phyloP scores from a whole-genome alignment of 2,888 invertebrate species.

The Drosophila rellima region DNA sequence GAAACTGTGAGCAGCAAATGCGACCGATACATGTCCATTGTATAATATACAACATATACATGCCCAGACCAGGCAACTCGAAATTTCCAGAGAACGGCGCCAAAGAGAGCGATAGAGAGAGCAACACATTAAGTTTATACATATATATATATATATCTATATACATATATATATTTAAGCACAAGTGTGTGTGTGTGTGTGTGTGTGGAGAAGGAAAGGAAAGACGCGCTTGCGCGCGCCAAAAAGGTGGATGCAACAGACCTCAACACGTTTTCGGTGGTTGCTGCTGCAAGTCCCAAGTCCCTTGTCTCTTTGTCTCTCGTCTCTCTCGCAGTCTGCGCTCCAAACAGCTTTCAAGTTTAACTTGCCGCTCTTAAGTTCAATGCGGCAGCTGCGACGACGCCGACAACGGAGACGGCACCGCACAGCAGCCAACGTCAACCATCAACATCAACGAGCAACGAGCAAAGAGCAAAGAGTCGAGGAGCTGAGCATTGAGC shows the following conservation, averaged over 20 bases:
- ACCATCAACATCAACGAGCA: not conserved
- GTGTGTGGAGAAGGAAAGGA: constrained; percentile 39
- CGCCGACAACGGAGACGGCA: constrained; percentile 26
- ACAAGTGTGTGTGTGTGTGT: not conserved
- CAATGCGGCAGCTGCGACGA: constrained; percentile 52
- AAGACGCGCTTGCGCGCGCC: constrained; percentile 75
- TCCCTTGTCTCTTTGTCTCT: not conserved
- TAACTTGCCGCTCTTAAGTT: constrained; percentile 56
- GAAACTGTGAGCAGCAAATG: constrained; percentile 59
- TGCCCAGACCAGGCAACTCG: constrained; percentile 40
- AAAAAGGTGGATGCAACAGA: constrained; percentile 60
- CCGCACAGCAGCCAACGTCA: constrained; percentile 39
- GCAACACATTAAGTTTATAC: constrained; percentile 1
- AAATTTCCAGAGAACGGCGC: constrained; percentile 49
- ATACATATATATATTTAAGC: constrained; percentile 6
- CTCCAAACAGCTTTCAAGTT: constrained; percentile 65
- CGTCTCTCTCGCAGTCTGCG: constrained; percentile 24
- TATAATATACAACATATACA: constrained; percentile 39
- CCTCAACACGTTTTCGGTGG: constrained; percentile 57
- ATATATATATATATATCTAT: constrained; percentile 1
- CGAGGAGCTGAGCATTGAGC: constrained; percentile 42
- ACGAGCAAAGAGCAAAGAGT: not conserved
- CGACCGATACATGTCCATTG: constrained; percentile 52
- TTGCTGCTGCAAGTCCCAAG: constrained; percentile 34
- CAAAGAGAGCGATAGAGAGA: constrained; percentile 35